These are phyloP conservation scores for Hermaeophaga mercurialis DNA, from an alignment of 2,888 invertebrate species.

Conservation along the genomic window DNA sequence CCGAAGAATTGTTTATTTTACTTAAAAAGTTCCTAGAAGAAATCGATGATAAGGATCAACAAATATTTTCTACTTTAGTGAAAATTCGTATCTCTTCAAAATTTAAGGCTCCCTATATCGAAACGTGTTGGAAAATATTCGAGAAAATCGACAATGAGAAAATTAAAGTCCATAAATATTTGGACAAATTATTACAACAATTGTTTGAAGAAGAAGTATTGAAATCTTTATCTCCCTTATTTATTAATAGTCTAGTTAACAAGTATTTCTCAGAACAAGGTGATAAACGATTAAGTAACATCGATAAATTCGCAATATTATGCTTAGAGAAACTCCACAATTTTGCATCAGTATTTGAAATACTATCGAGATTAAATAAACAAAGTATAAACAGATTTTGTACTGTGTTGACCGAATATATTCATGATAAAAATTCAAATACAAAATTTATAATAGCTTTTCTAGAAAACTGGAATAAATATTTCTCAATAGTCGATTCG, in stretches of 20 bases:
- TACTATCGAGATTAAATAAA: background rate
- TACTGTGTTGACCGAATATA: background rate
- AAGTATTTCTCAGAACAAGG: constrained; percentile 2
- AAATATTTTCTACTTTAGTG: constrained; percentile 24
- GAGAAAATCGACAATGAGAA: constrained; percentile 22
- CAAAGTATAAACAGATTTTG: constrained; percentile 1
- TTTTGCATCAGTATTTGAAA: background rate
- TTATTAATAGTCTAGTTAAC: constrained; percentile 7
- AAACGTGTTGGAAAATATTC: constrained; percentile 32
- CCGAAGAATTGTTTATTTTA: constrained; percentile 26
- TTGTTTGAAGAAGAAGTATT: constrained; percentile 4
- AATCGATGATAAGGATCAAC: constrained; percentile 31
- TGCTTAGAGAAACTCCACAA: constrained; percentile 4
- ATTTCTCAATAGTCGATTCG: constrained; percentile 10
- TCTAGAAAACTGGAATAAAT: constrained; percentile 7
- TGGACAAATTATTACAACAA: constrained; percentile 7
- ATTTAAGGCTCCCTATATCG: constrained; percentile 26
- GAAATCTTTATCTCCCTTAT: constrained; percentile 4
- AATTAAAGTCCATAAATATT: constrained; percentile 12
- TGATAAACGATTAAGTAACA: constrained; percentile 11
- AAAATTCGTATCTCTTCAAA: constrained; percentile 24
- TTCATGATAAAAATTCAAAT: background rate
- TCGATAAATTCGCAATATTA: constrained; percentile 3
- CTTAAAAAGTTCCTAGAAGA: constrained; percentile 23
- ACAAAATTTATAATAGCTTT: background rate